Evolutionary conservation across 2,113 vertebrate species (phyloP).

Genomic region (Penelope pileata): DNA sequence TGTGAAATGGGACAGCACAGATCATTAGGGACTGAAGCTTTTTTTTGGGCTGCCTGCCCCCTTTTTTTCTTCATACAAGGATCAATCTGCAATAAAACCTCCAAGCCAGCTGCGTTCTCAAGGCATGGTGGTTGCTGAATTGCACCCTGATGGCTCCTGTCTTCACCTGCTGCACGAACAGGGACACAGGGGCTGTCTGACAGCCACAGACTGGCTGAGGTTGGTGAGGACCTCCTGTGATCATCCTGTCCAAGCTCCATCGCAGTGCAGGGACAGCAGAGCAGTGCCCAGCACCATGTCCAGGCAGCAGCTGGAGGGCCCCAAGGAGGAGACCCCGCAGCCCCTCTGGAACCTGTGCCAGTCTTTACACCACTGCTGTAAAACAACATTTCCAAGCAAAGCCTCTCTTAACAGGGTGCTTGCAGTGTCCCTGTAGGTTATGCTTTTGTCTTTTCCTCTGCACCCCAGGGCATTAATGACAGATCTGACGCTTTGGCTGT

Average conservation of each 20-base stretch:
- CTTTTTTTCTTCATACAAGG: neutral
- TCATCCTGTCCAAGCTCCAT: fast-evolving
- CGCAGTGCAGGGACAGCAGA: neutral
- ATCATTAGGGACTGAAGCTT: neutral
- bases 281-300: neutral
- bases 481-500: neutral
- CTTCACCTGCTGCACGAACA: neutral
- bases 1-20: neutral
- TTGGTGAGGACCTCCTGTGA: neutral
- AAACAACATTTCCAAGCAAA: neutral
- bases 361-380: neutral
- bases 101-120: neutral
- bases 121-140: neutral
- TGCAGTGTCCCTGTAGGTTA: neutral
- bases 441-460: neutral
- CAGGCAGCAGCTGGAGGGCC: neutral
- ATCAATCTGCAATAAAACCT: neutral
- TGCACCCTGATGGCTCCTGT: neutral
- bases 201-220: neutral
- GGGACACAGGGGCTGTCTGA: neutral
- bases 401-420: neutral
- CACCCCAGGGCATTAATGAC: neutral
- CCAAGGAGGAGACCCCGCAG: neutral
- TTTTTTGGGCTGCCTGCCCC: neutral
- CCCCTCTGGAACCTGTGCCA: neutral